Base-by-base conservation (phyloP, 2,113 vertebrate genomes). In the Rhabdomys dilectus region DNA sequence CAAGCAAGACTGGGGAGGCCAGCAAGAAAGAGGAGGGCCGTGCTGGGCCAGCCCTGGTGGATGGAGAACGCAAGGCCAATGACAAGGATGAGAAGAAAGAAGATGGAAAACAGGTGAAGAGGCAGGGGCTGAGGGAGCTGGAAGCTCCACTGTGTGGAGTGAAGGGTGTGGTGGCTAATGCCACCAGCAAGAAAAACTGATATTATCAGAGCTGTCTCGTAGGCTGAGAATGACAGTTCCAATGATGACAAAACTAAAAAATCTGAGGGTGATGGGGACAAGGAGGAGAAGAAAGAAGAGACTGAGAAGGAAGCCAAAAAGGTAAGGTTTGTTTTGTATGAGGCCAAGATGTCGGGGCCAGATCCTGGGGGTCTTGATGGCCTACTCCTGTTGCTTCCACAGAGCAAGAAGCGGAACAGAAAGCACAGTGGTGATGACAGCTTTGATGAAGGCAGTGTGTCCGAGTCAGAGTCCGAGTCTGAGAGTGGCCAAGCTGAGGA, bases 401-500 rank as follows among this genome's bases (percentile, higher is more conserved):
- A 99, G 99, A 94, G 98, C 66, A 99, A 98, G 97, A 99, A 99
- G 97, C 98, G 99, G 77, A 99, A 99, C 93, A 98, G 99, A 96
- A 99, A 99, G 96, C 99, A 97, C 84, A 99, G 99, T 1, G 99
- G 99, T 0, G 99, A 99, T 29, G 98, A 98, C 92, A 98, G 98
- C 96, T 98, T 98, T 1, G 99, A 99, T 0, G 99, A 99, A 31
- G 99, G 99, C 84, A 99, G 99, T 45, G 99, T 97, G 72, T 99
- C 99, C 0, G 99, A 98, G 77, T 99, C 99, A 0, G 99, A 99
- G 72, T 99, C 99, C 0, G 99, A 99, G 53, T 99, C 99, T 0
- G 99, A 99, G 85, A 98, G 98, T 0, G 99, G 99, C 93, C 99
- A 99, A 60, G 98, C 99, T 0, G 98, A 95, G 10, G 99, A 98